A percentile compares a stretch with the other conserved stretches of the same genome.
Evolutionary conservation across 2,797 vertebrate species (phyloP).

Genomic region (Argyrosomus regius): DNA sequence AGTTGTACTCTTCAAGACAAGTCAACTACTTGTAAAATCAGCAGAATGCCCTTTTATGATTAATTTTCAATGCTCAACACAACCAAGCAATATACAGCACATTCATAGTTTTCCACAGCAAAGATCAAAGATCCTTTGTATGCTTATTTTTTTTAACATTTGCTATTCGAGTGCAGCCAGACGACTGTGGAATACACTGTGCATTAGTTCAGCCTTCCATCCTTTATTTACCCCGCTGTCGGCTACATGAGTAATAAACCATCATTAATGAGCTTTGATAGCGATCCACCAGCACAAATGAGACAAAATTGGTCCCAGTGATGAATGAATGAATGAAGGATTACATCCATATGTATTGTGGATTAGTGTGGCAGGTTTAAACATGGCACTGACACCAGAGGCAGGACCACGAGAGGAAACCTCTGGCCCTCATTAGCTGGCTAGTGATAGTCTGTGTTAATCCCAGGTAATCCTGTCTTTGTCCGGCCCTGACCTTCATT

Average conservation of each 20-base stretch:
- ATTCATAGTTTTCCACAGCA: not conserved
- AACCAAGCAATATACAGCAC: not conserved
- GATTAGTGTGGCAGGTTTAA: conserved; percentile 56
- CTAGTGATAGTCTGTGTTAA: conserved; percentile 66
- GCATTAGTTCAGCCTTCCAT: not conserved
- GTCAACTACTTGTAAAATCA: not conserved
- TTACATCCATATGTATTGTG: conserved; percentile 45
- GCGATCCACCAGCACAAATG: conserved; percentile 13
- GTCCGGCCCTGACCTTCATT: conserved; percentile 62
- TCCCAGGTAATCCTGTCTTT: conserved; percentile 72
- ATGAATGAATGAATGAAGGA: conserved; percentile 43
- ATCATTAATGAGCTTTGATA: conserved; percentile 19
- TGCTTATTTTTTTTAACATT: not conserved
- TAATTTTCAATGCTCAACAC: not conserved
- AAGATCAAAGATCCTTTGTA: not conserved
- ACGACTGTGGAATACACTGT: not conserved
- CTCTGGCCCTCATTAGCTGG: conserved; percentile 65
- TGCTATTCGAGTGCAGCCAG: not conserved
- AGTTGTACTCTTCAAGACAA: not conserved
- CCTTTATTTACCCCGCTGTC: not conserved
- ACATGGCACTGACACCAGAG: conserved; percentile 27
- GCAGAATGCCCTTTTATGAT: not conserved
- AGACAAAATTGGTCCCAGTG: conserved; percentile 12
- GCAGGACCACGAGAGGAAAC: conserved; percentile 49
- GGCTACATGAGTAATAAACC: conserved; percentile 5